A percentile compares a stretch with the other conserved stretches of the same genome.
Conservation (phyloP, 1,140 invertebrate genomes). For the Dendroctonus valens region DNA sequence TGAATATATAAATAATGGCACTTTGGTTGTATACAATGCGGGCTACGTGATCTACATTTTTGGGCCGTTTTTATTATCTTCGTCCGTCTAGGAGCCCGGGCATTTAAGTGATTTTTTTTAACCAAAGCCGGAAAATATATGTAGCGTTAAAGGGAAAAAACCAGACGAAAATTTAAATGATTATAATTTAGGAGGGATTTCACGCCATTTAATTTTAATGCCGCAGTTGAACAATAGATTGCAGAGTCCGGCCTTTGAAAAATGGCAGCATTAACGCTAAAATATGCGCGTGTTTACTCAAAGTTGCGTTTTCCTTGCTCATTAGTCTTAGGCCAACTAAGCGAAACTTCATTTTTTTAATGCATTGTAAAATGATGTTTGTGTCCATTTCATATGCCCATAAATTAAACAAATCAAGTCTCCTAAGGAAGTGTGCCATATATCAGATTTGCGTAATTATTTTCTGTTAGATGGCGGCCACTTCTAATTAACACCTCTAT, state of each 20-base stretch:
- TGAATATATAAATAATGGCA: not conserved
- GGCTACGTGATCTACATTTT: too few relatives aligned
- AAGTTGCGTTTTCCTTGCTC: conserved; percentile 10
- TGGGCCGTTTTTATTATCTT: too few relatives aligned
- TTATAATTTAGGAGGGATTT: conserved; percentile 12
- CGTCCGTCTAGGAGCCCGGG: too few relatives aligned
- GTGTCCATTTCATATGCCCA: too few relatives aligned
- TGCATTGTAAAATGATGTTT: not conserved
- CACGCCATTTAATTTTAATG: conserved; percentile 14
- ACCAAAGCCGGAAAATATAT: not conserved
- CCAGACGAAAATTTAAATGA: not conserved
- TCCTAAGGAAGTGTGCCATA: too few relatives aligned
- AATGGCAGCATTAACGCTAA: conserved; percentile 1
- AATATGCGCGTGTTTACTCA: conserved; percentile 11
- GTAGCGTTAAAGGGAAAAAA: not conserved
- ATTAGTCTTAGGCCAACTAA: conserved; percentile 12
- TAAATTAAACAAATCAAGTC: too few relatives aligned
- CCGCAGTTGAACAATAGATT: conserved; percentile 1
- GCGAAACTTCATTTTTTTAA: conserved; percentile 1
- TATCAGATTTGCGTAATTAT: too few relatives aligned
- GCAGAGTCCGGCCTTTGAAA: not conserved
- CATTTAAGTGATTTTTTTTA: too few relatives aligned
- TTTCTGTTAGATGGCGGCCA: too few relatives aligned
- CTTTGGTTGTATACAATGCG: too few relatives aligned
- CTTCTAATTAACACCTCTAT: too few relatives aligned